These are phyloP conservation scores for Lepidocolaptes lacrymiger DNA, from an alignment of 2,797 vertebrate genomes.

Conservation along the genomic window DNA sequence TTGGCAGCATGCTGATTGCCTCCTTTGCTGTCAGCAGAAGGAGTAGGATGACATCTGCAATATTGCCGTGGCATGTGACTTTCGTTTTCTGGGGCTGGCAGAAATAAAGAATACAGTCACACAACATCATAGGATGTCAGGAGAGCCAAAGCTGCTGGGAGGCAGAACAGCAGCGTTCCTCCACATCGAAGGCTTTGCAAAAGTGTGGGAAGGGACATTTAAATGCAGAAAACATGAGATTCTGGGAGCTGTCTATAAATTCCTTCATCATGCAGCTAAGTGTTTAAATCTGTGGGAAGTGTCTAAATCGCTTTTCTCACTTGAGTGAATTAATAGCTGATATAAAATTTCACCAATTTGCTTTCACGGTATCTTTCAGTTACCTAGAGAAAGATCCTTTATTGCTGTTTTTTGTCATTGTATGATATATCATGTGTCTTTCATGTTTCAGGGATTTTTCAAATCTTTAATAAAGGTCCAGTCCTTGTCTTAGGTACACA, in stretches of 20 bases:
- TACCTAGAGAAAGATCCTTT: not conserved
- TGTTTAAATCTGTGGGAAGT: conserved; percentile 44
- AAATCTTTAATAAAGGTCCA: not conserved
- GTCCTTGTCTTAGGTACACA: not conserved
- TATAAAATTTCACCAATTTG: not conserved
- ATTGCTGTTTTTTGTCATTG: not conserved
- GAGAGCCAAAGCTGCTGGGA: not conserved
- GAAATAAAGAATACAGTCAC: not conserved
- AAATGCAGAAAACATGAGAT: conserved; percentile 4
- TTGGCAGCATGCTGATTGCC: not conserved
- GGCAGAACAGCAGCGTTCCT: not conserved
- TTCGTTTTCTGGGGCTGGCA: not conserved
- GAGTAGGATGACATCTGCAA: not conserved
- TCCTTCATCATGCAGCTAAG: not conserved
- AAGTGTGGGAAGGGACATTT: not conserved
- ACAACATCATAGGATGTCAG: not conserved
- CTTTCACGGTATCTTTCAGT: not conserved
- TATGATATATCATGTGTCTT: not conserved
- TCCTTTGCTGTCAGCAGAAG: not conserved
- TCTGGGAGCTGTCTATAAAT: conserved; percentile 34
- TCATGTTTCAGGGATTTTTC: not conserved
- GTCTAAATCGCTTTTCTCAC: conserved; percentile 4
- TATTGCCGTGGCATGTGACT: not conserved
- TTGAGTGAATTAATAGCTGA: not conserved
- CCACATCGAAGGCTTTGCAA: not conserved